Percentiles rank a stretch among this genome's conserved stretches.
phyloP scores from a whole-genome alignment of 64 coral and sea anemone genomes.

The Platygyra sinensis region DNA sequence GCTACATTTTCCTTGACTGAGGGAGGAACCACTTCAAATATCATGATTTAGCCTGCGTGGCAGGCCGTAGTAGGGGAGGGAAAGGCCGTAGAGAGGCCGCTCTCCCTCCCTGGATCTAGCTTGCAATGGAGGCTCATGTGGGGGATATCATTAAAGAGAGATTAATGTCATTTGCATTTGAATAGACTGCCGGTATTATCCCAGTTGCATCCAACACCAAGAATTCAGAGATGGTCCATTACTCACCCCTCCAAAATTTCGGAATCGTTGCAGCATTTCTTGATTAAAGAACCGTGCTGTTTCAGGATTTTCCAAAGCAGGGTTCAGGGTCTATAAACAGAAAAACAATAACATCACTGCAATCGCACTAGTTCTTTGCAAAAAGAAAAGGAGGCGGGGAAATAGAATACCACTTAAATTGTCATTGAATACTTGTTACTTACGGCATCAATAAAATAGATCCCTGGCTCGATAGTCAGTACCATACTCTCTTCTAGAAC shows the following conservation, averaged over 20 bases:
- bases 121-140: no score
- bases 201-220: no score
- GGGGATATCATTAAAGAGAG: no score
- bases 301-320: conserved; percentile 86
- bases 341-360: neutral
- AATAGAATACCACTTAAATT: neutral
- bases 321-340: conserved; percentile 61
- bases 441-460: conserved; percentile 89
- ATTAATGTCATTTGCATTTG: no score
- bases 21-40: no score
- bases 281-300: conserved; percentile 82
- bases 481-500: conserved; percentile 81
- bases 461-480: conserved; percentile 90
- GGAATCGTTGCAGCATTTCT: conserved; percentile 80
- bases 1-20: neutral
- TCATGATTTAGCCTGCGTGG: no score
- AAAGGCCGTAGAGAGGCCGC: no score
- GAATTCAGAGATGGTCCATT: no score
- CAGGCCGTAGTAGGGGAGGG: no score
- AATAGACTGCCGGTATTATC: no score
- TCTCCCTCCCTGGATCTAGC: no score
- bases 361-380: neutral
- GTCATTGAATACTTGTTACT: neutral
- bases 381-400: neutral
- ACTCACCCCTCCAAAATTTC: conserved; percentile 93